Percentiles rank a stretch among this genome's conserved stretches.
Conservation (phyloP, 2,888 invertebrate genomes). For the Amiota communis region DNA sequence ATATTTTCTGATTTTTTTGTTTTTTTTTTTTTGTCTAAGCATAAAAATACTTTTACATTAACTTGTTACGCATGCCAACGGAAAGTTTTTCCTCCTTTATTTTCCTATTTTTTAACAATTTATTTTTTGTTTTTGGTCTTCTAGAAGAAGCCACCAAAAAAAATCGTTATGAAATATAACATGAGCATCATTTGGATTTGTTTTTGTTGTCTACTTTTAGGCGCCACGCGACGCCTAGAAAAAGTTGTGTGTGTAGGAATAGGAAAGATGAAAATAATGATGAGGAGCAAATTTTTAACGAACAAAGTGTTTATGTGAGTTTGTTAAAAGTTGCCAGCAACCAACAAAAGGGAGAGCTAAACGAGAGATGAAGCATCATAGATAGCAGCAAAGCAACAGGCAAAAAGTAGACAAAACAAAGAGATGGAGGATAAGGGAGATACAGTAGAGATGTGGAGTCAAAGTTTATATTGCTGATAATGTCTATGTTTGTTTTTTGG, state of each 20-base stretch:
- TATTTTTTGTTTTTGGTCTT: slow-evolving; percentile 27
- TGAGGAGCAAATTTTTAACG: slow-evolving; percentile 19
- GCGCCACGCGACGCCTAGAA: slow-evolving; percentile 22
- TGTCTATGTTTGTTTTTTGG: slow-evolving; percentile 48
- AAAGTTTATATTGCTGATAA: slow-evolving; percentile 53
- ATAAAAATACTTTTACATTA: slow-evolving; percentile 67
- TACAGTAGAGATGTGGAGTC: slow-evolving; percentile 37
- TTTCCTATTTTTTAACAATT: no score
- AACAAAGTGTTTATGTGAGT: slow-evolving; percentile 43
- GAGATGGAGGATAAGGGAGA: no score
- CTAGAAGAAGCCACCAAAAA: slow-evolving; percentile 37
- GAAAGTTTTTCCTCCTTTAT: not conserved
- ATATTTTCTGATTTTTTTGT: slow-evolving; percentile 49
- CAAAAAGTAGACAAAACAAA: slow-evolving; percentile 34
- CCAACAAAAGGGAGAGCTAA: slow-evolving; percentile 22
- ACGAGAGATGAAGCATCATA: slow-evolving; percentile 32
- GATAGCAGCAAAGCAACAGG: slow-evolving; percentile 39
- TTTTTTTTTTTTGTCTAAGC: slow-evolving; percentile 64
- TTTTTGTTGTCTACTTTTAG: slow-evolving; percentile 51
- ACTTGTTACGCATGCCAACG: slow-evolving; percentile 49
- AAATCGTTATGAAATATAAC: no score
- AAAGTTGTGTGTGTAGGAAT: slow-evolving; percentile 13
- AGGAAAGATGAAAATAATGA: slow-evolving; percentile 1
- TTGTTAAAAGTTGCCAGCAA: slow-evolving; percentile 42
- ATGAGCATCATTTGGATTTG: slow-evolving; percentile 23